These are phyloP conservation scores for Hydroisotoma schaefferi DNA, from an alignment of 2,888 invertebrate species.

Conservation along the genomic window DNA sequence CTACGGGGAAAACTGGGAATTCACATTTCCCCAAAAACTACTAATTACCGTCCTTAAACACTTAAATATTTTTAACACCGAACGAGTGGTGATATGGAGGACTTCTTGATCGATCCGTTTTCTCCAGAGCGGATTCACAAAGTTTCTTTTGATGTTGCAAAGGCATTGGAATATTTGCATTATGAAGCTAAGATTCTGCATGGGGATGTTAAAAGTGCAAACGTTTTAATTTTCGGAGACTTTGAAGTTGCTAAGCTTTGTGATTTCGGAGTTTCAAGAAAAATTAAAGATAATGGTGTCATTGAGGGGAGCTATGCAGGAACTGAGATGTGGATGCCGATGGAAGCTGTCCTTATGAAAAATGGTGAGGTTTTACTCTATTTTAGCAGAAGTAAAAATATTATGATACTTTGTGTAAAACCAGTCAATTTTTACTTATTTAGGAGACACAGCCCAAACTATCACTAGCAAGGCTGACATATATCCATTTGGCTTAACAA, in stretches of 20 bases:
- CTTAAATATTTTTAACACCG: too few relatives aligned
- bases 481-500: conserved; percentile 71
- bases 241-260: conserved; percentile 73
- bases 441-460: conserved; percentile 50
- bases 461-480: conserved; percentile 72
- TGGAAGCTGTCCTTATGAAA: conserved; percentile 61
- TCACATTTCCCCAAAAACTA: too few relatives aligned
- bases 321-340: conserved; percentile 73
- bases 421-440: too few relatives aligned
- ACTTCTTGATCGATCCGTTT: conserved; percentile 57
- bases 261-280: conserved; percentile 78
- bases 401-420: too few relatives aligned
- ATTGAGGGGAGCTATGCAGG: conserved; percentile 66
- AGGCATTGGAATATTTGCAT: conserved; percentile 74
- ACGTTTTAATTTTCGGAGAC: conserved; percentile 68
- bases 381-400: too few relatives aligned
- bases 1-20: too few relatives aligned
- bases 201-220: conserved; percentile 80
- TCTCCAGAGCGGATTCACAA: conserved; percentile 62
- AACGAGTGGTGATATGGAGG: conserved; percentile 7
- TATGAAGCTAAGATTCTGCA: conserved; percentile 68
- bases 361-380: conserved; percentile 17
- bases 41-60: too few relatives aligned
- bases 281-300: conserved; percentile 63
- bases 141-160: conserved; percentile 65